Evolutionary conservation across 2,888 invertebrate species (phyloP), one percentile per base, ranked within the genome.

Genomic region (Phengaris alcon): DNA sequence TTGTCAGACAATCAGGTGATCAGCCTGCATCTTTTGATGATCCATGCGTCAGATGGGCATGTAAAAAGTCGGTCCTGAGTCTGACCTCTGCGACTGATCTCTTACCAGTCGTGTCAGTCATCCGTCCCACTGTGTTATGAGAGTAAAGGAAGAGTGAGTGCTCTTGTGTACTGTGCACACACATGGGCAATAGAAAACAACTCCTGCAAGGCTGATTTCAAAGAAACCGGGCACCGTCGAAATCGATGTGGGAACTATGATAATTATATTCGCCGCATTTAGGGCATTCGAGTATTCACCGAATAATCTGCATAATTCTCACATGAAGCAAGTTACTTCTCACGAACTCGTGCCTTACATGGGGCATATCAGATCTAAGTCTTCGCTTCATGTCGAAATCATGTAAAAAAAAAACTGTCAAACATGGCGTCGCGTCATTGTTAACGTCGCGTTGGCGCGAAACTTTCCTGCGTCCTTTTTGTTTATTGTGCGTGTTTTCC

Each of bases 321-420:
- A 64, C 64, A 64, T 35, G 35, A 64, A 64, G 35, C 44, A 12
- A 64, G 64, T 64, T 64, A 35, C 44, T 64, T 64, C 64, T 64
- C 64, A 64, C 64, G 64, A 64, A 64, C 35, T 44, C 64, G 64
- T 64, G 64, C 64, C 64, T 64, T 64, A 64, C 64, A 64, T 64
- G 64, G 35, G 64, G 64, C 64, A 13, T 64, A 64, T 64, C 64
- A 64, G 35, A 64, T 64, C 35, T 12, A 35, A 64, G 44, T 64
- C 35, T 64, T 64, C 35, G 35, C 64, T 44, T 44, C 13, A 64
- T 64, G 44, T 64, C 13, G 64, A 35, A 64, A 64, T 64, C 6
- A 64, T 13, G 64, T 12, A 44, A 64, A 64, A 44, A 64, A 64
- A 59, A 64, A 64, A 35, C 6, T 64, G 15, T 35, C 35, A 64